These are phyloP conservation scores for Sciurus carolinensis DNA, from an alignment of 2,797 vertebrate species.

Conservation along the genomic window DNA sequence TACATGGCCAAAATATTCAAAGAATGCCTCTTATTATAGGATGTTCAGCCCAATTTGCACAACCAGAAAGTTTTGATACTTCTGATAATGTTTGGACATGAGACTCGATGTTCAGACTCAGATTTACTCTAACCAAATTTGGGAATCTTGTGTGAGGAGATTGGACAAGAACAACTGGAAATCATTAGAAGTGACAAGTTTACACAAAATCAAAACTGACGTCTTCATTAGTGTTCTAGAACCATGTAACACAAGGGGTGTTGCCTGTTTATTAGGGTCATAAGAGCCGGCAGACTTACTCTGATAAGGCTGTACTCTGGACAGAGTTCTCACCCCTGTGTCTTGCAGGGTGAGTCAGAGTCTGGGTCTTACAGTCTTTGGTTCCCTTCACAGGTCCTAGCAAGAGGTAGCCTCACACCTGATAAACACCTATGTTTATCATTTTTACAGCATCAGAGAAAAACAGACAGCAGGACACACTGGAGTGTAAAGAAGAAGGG, in stretches of 20 bases:
- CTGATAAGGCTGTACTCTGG: not conserved
- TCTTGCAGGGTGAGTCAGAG: not conserved
- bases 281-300: not conserved
- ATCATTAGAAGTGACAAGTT: not conserved
- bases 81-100: slow-evolving; percentile 63
- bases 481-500: not conserved
- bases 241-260: not conserved
- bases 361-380: not conserved
- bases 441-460: slow-evolving; percentile 12
- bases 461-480: not conserved
- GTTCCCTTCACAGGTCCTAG: not conserved
- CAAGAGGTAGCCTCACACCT: not conserved
- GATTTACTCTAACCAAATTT: slow-evolving; percentile 69
- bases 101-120: slow-evolving; percentile 11
- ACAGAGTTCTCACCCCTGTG: not conserved
- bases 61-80: slow-evolving; percentile 71
- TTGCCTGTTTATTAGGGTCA: not conserved
- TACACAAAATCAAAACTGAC: not conserved
- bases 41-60: slow-evolving; percentile 36
- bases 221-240: not conserved
- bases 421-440: not conserved
- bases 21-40: slow-evolving; percentile 75
- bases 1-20: slow-evolving; percentile 72
- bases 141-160: slow-evolving; percentile 51
- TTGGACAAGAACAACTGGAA: not conserved